Evolutionary conservation across 2,888 invertebrate genomes (phyloP).

Genomic region (Nephrocerus scutellatus): DNA sequence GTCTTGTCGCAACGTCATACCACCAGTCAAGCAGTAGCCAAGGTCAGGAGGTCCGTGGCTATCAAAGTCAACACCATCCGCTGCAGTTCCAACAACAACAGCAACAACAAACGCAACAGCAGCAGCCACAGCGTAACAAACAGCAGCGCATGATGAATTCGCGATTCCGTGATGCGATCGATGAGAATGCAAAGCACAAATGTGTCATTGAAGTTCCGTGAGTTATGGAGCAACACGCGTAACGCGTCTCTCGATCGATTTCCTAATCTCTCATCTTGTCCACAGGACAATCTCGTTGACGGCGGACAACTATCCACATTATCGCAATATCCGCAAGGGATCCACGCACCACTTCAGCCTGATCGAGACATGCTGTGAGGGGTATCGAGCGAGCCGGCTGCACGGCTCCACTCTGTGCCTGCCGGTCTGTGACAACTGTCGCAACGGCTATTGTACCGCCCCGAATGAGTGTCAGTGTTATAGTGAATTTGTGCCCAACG

Average conservation of each 20-base stretch:
- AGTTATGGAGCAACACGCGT: constrained; percentile 22
- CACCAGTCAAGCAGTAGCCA: too few species aligned
- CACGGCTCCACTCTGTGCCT: constrained; percentile 29
- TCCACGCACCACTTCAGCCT: constrained; percentile 53
- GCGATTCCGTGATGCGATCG: too few species aligned
- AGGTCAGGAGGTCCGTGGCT: too few species aligned
- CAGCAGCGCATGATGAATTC: constrained; percentile 3
- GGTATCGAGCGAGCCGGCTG: constrained; percentile 48
- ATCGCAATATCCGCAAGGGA: constrained; percentile 31
- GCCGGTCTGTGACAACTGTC: constrained; percentile 35
- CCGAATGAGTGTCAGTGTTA: constrained; percentile 40
- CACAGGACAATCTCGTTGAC: constrained; percentile 32
- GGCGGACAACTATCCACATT: constrained; percentile 31
- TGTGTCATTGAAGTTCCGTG: constrained; percentile 41
- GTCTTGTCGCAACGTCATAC: too few species aligned
- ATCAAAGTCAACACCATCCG: constrained; percentile 9
- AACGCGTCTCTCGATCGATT: background rate
- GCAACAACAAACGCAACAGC: constrained; percentile 11
- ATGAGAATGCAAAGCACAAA: constrained; percentile 24
- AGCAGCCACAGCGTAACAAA: constrained; percentile 2
- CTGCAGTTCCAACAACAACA: constrained; percentile 4
- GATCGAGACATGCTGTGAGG: constrained; percentile 64
- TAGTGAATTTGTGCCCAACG: constrained; percentile 38
- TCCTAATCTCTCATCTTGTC: background rate
- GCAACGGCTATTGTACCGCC: constrained; percentile 36